A percentile compares a stretch with the other conserved stretches of the same genome.
Evolutionary conservation across 2,888 invertebrate genomes (phyloP).

Genomic region (Ceramica pisi): DNA sequence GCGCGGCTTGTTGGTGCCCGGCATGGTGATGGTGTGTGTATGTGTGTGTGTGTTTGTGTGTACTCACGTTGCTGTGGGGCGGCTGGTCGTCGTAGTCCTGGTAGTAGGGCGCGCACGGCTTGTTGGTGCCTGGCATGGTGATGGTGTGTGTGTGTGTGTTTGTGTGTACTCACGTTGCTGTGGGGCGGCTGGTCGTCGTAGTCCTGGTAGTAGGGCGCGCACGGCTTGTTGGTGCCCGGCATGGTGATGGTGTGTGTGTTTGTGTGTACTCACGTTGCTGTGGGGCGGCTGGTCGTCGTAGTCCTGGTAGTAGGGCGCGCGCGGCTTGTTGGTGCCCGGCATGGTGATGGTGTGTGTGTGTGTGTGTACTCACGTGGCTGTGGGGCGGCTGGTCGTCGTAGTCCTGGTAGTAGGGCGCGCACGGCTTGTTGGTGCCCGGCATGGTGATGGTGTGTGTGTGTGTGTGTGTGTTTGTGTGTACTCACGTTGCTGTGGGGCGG

Average conservation of each 20-base stretch:
- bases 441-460: constrained; percentile 77
- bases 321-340: constrained; percentile 76
- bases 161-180: constrained; percentile 68
- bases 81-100: constrained; percentile 75
- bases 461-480: background rate
- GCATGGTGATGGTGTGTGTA: constrained; percentile 80
- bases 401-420: constrained; percentile 66
- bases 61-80: constrained; percentile 70
- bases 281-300: constrained; percentile 74
- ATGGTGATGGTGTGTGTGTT: constrained; percentile 77
- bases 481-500: constrained; percentile 73
- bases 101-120: constrained; percentile 62
- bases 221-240: constrained; percentile 76
- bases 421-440: constrained; percentile 76
- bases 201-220: constrained; percentile 66
- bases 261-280: constrained; percentile 67
- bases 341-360: constrained; percentile 75
- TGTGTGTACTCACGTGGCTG: constrained; percentile 68
- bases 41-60: background rate
- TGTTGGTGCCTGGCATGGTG: constrained; percentile 82
- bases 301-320: constrained; percentile 66
- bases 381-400: constrained; percentile 76
- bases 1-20: constrained; percentile 72
- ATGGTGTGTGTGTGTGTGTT: constrained; percentile 63
- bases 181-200: constrained; percentile 76